Percentiles rank a stretch among this genome's conserved stretches.
Evolutionary conservation across 2,797 vertebrate genomes (phyloP).

Genomic region (Bufotes viridis): DNA sequence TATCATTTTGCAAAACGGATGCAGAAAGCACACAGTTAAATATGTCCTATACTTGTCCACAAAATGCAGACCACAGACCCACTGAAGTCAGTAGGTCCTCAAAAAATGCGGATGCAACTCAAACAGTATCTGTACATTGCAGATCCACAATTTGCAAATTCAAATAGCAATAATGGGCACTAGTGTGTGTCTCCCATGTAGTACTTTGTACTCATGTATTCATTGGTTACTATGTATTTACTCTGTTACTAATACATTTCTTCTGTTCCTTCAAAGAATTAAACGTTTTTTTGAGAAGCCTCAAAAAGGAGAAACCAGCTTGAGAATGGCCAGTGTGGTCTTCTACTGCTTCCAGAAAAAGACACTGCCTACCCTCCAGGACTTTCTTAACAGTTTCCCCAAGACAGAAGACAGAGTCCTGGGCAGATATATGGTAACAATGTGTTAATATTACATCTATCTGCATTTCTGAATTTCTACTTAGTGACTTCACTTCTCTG

Average conservation of each 20-base stretch:
- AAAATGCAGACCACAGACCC: no score
- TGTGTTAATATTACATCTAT: neutral
- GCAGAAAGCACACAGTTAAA: no score
- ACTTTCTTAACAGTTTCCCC: constrained; percentile 72
- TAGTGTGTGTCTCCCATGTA: neutral
- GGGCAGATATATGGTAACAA: constrained; percentile 79
- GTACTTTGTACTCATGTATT: no score
- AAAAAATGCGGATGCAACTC: no score
- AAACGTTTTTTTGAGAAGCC: constrained; percentile 81
- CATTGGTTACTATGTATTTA: neutral
- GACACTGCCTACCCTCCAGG: constrained; percentile 71
- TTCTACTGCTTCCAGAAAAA: constrained; percentile 80
- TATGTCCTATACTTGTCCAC: no score
- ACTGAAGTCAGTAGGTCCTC: no score
- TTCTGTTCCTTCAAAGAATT: constrained; percentile 70
- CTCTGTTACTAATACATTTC: neutral
- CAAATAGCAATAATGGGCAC: no score
- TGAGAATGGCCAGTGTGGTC: constrained; percentile 82
- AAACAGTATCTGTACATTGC: no score
- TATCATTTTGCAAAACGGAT: no score
- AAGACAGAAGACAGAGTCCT: constrained; percentile 71
- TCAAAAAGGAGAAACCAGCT: constrained; percentile 69
- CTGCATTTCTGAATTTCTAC: neutral
- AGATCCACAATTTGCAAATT: no score
- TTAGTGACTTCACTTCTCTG: neutral